Evolutionary conservation across 1,140 invertebrate genomes (phyloP).

Genomic region (Cotesia vestalis): DNA sequence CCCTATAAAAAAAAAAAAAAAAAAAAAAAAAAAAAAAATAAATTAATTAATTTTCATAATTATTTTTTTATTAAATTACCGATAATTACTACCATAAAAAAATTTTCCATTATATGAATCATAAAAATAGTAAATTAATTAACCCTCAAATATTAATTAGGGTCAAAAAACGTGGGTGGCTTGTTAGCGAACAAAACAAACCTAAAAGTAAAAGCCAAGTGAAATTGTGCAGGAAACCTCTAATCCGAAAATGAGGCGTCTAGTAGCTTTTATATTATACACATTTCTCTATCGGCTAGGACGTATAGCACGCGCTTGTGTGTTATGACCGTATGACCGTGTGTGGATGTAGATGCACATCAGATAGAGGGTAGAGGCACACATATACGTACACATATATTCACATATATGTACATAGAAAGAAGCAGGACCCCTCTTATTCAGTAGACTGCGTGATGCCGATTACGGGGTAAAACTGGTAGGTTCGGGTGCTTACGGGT

Average conservation of each 20-base stretch:
- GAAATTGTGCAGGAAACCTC: slow-evolving; percentile 63
- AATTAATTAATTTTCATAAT: no score
- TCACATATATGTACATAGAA: slow-evolving; percentile 25
- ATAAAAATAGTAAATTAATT: not conserved
- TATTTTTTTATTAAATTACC: no score
- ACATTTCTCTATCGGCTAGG: no score
- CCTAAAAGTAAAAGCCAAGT: slow-evolving; percentile 43
- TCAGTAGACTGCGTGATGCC: slow-evolving; percentile 25
- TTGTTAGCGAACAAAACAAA: not conserved
- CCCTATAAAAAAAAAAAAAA: no score
- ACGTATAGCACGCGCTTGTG: no score
- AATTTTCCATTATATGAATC: no score
- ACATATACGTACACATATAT: not conserved
- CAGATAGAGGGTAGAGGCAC: no score
- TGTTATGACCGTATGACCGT: not conserved
- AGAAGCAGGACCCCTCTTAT: slow-evolving; percentile 48
- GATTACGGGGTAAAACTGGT: slow-evolving; percentile 58
- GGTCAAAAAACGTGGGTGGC: slow-evolving; percentile 9
- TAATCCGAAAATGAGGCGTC: slow-evolving; percentile 61
- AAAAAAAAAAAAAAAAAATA: no score
- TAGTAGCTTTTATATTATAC: slow-evolving; percentile 32
- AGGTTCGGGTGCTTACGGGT: slow-evolving; percentile 44
- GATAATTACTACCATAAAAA: no score
- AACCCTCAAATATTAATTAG: slow-evolving; percentile 25
- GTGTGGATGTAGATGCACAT: not conserved